Evolutionary conservation across 1,140 invertebrate genomes (phyloP), one percentile per base, ranked within the genome.

Genomic region (Eufriesea mexicana): DNA sequence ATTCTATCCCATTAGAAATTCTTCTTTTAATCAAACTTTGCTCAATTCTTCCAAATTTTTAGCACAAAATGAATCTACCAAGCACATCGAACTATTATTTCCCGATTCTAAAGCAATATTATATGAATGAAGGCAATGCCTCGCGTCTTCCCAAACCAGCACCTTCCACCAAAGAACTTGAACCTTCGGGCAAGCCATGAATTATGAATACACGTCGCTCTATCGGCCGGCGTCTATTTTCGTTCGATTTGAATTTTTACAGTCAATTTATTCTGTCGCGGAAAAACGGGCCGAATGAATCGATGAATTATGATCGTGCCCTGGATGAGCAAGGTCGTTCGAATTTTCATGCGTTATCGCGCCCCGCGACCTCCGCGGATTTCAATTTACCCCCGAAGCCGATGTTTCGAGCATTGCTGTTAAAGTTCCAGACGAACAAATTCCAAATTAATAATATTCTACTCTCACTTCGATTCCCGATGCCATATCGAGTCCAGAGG

Each of bases 181-280:
- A 70, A 74, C 62, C 61, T 51, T 61, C 59, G 71, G 59, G 64
- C 47, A 35, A 47, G n/a, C 59, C 64, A 74, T 87, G 80, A 83
- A 78, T 83, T 77, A 83, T 77, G 74, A 83, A 77, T 68, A 73
- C 28, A 49, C 61, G 49, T 1, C 49, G 61, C 79, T 67, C 72
- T 28, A 67, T 81, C 79, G 61, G n/a, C 20, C 18, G 62, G 42
- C 62, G 35, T 57, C 79, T 77, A 83, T 76, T 77, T 83, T 77
- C 80, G 45, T 81, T 81, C 79, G 51, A 81, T 81, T 81, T 81
- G 72, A 81, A 81, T 81, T 81, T 81, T 81, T 81, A 81, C 79
- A 81, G 79, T 25, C 71, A 76, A 81, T 81, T 81, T 81, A 81
- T 81, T 67, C 79, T 45, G 62, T 59, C 51, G 20, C 9, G 61